Evolutionary conservation across 2,113 vertebrate species (phyloP), one percentile per base, ranked within the genome.

Genomic region (Gymnogyps californianus): DNA sequence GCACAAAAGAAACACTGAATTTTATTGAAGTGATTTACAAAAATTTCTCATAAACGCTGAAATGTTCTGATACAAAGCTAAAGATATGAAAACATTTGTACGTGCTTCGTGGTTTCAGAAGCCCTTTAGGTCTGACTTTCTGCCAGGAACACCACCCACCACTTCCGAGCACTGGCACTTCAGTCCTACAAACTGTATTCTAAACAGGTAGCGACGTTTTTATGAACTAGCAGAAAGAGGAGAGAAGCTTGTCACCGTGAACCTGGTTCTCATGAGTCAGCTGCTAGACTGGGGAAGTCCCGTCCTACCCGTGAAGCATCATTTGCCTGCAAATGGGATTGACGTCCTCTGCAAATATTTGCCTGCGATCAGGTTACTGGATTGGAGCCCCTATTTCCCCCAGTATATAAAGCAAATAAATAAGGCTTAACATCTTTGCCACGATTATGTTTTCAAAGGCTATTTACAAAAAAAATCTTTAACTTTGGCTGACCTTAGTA

Each of bases 401-500:
- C 65, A 28, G 8, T 18, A 49, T 34, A 20, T 51, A 52, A 84
- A 84, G 42, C 64, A 90, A 91, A 75, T 64, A 86, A 93, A 69
- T 67, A 89, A 93, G 42, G 89, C 65, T 87, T 90, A 75, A 82
- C 40, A 87, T 89, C 86, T 87, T 64, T 84, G 69, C 87, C 83
- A 31, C 69, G 78, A 70, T 74, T 87, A 59, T 76, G 75, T 84
- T 89, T 96, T 96, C 65, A 89, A 87, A 87, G 77, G 87, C 91
- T 93, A 85, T 87, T 95, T 95, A 91, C 74, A 55, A 91, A 83
- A 96, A 96, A 89, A 85, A 76, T 82, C 83, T 89, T 96, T 95
- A 96, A 96, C 95, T 96, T 97, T 96, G 97, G 93, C 94, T 96
- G 95, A 95, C 94, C 95, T 89, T 38, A 85, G 70, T 32, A 29